Conservation (phyloP, 2,797 vertebrate species). For the Malurus leucopterus region DNA sequence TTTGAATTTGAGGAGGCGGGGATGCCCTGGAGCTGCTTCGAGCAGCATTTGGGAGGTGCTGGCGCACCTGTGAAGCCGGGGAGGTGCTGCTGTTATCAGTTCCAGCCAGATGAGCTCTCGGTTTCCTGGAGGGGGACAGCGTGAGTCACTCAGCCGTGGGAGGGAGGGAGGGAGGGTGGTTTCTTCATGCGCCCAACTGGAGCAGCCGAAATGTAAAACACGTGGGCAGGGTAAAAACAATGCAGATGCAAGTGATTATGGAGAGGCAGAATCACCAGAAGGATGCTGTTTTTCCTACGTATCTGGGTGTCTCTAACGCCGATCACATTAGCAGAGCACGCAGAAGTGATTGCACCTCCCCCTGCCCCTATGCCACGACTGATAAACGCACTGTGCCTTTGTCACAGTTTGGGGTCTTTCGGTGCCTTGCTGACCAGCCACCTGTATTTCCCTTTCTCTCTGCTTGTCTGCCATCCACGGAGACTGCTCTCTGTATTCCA, state of each 20-base stretch:
- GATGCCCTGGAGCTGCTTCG: not conserved
- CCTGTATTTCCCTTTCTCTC: not conserved
- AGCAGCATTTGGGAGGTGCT: not conserved
- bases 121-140: constrained; percentile 17
- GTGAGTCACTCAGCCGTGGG: constrained; percentile 22
- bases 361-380: not conserved
- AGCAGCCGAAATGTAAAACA: accelerated
- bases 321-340: not conserved
- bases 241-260: not conserved
- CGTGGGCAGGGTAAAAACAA: not conserved
- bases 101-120: not conserved
- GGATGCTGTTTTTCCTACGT: not conserved
- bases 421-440: not conserved
- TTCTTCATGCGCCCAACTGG: not conserved
- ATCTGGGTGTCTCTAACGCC: not conserved
- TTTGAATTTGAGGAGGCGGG: constrained; percentile 1
- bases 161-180: not conserved
- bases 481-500: accelerated
- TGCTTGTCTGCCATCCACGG: not conserved
- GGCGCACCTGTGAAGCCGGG: not conserved
- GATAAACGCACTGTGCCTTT: not conserved
- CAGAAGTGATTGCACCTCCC: not conserved
- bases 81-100: not conserved
- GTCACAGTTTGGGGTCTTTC: not conserved
- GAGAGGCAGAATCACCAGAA: not conserved